Base-by-base conservation (phyloP, 2,113 vertebrate genomes). In the Oncorhynchus gorbuscha region DNA sequence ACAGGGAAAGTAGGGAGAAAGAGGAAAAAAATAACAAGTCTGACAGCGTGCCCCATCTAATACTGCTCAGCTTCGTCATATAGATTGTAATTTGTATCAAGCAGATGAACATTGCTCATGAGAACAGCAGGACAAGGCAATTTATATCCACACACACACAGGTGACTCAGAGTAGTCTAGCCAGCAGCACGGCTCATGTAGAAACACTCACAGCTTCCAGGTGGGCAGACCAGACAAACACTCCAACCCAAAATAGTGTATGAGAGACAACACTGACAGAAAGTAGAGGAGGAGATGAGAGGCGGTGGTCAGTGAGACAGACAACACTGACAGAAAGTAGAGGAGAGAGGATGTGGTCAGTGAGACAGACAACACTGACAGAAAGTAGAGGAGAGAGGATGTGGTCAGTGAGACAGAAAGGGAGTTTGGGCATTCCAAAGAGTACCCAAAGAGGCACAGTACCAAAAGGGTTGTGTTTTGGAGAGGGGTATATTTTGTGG, bases 121-220 rank as follows among this genome's bases (percentile, higher is more conserved):
- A 45, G 32, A 72, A 64, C 14, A 26, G 55, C 24, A 5, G 62
- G 51, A 66, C 12, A n/a, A 80, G 71, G 75, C 13, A 64, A 20
- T 73, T 81, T 75, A 82, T 55, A 86, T 55, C 5, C 51, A 55
- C 51, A 55, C 74, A 81, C 67, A 49, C 70, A 61, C 72, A 66
- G 64, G 13, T 45, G 61, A 64, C 20, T 24, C 9, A 64, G 61
- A 62, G 59, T 28, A 65, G n/a, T 24, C 62, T 65, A 65, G 62
- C 14, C 22, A 24, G 5, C 22, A 20, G 22, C 9, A 24, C 7
- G 3, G 22, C 62, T 28, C 62, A 65, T 24, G n/a, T 24, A 18
- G 4, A 65, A 28, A 65, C 62, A 65, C n/a, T 65, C 62, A 65
- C n/a, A 24, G 24, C 9, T 65, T 65, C 62, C 62, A 65, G 62